phyloP scores from a whole-genome alignment of 2,113 vertebrate genomes.

The Otus sunia region DNA sequence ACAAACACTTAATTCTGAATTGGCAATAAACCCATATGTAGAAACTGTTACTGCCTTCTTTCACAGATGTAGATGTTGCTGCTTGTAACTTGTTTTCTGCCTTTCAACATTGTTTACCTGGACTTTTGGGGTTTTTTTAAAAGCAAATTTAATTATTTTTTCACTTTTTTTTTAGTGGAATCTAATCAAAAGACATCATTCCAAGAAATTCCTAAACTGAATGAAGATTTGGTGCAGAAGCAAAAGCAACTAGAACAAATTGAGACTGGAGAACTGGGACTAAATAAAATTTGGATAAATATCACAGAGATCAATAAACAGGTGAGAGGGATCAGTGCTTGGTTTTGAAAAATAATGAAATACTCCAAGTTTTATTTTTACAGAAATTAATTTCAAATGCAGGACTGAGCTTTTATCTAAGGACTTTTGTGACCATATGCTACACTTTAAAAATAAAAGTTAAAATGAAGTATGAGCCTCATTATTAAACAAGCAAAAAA shows the following conservation, averaged over 20 bases:
- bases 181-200: slow-evolving; percentile 90
- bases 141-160: neutral
- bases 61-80: neutral
- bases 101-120: neutral
- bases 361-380: neutral
- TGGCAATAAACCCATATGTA: neutral
- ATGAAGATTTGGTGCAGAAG: slow-evolving; percentile 88
- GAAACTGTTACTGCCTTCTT: neutral
- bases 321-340: slow-evolving; percentile 71
- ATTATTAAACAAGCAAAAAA: neutral
- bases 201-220: slow-evolving; percentile 90
- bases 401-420: neutral
- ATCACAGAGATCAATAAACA: slow-evolving; percentile 93
- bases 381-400: neutral
- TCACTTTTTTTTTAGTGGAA: slow-evolving; percentile 82
- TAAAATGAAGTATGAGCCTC: neutral
- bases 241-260: slow-evolving; percentile 86
- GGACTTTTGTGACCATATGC: neutral
- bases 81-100: neutral
- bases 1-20: neutral
- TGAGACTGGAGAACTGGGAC: slow-evolving; percentile 85
- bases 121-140: neutral
- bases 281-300: slow-evolving; percentile 91
- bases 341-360: neutral
- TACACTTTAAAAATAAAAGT: neutral